A percentile compares a stretch with the other conserved stretches of the same genome.
Evolutionary conservation across 2,797 vertebrate species (phyloP).

Genomic region (Phrynocephalus guinanensis): DNA sequence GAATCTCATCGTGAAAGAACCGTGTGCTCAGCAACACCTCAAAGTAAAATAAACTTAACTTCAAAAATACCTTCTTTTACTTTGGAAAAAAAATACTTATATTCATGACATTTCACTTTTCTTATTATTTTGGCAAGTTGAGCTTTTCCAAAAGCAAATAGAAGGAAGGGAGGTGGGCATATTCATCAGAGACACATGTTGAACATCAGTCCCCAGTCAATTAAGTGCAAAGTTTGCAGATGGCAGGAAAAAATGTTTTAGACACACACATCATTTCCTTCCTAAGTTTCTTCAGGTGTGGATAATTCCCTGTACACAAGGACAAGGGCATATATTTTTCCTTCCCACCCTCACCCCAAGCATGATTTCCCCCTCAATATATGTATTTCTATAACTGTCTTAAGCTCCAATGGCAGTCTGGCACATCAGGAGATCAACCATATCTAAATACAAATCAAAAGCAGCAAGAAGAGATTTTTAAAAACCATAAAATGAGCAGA

Average conservation of each 20-base stretch:
- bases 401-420: constrained; percentile 6
- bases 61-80: constrained; percentile 19
- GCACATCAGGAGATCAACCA: constrained; percentile 11
- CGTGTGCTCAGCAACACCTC: not conserved
- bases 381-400: constrained; percentile 16
- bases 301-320: constrained; percentile 52
- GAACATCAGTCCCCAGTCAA: not conserved
- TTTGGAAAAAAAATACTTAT: constrained; percentile 35
- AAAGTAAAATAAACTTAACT: constrained; percentile 1
- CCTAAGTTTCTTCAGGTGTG: constrained; percentile 42
- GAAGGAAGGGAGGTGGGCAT: not conserved
- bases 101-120: constrained; percentile 43
- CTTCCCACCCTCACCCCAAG: not conserved
- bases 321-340: constrained; percentile 29
- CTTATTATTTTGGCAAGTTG: constrained; percentile 21
- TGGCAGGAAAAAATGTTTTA: constrained; percentile 2
- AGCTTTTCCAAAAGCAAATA: constrained; percentile 32
- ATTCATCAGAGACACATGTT: not conserved
- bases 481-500: constrained; percentile 32
- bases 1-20: not conserved
- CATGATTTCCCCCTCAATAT: constrained; percentile 7
- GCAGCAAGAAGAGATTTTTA: constrained; percentile 12
- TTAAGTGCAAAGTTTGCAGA: constrained; percentile 33
- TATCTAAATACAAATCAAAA: constrained; percentile 35
- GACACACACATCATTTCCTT: constrained; percentile 11